Conservation (phyloP, 2,113 vertebrate species). For the Gadus chalcogrammus region DNA sequence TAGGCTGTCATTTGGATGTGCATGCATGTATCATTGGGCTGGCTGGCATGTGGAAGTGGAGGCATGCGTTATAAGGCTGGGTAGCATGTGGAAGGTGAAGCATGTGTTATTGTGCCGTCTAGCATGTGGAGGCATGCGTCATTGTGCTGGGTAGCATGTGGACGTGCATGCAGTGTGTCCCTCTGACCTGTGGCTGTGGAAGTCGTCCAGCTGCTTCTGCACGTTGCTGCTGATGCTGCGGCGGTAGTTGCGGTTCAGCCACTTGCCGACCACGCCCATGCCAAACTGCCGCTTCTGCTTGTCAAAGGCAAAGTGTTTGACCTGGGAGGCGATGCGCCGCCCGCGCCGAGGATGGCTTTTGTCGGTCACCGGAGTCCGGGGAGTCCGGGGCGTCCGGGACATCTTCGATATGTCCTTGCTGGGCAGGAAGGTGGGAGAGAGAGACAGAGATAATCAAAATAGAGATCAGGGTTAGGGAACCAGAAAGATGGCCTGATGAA, state of each 20-base stretch:
- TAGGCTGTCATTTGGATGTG: too few relatives aligned
- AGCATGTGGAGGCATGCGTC: too few relatives aligned
- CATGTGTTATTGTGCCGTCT: too few relatives aligned
- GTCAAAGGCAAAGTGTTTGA: conserved; percentile 92
- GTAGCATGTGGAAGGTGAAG: too few relatives aligned
- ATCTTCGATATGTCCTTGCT: conserved; percentile 73
- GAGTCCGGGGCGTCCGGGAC: conserved; percentile 18
- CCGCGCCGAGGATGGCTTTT: conserved; percentile 65
- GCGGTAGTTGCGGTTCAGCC: conserved; percentile 89
- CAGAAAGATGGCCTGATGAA: background rate
- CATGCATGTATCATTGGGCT: too few relatives aligned
- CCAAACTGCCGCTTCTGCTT: conserved; percentile 89
- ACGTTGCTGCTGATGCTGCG: conserved; percentile 89
- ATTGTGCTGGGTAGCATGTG: too few relatives aligned
- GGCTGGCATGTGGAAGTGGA: too few relatives aligned
- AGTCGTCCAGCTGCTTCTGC: conserved; percentile 88
- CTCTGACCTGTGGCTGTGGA: conserved; percentile 87
- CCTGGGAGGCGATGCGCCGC: conserved; percentile 84
- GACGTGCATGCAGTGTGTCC: too few relatives aligned
- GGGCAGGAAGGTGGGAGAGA: background rate
- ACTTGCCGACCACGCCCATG: conserved; percentile 91
- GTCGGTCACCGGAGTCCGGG: background rate
- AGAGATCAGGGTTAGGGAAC: too few relatives aligned
- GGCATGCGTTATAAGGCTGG: too few relatives aligned
- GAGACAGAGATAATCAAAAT: too few relatives aligned